Evolutionary conservation across 2,888 invertebrate genomes (phyloP).

Genomic region (Galerucella pusilla): DNA sequence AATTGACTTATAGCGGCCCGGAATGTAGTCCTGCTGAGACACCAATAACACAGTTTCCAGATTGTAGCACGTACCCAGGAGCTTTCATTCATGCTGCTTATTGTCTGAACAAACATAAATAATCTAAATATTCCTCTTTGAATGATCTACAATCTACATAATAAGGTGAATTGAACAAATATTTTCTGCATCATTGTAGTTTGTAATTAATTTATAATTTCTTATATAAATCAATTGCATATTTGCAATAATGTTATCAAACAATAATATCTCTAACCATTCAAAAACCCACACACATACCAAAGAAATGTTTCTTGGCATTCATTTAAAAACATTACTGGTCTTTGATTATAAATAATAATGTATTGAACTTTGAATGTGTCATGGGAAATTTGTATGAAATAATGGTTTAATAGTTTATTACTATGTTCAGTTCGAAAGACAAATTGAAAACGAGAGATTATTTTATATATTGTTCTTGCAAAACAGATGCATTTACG

Average conservation of each 20-base stretch:
- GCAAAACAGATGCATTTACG: no score
- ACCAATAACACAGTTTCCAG: no score
- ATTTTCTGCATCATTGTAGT: background rate
- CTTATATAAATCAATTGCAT: conserved; percentile 7
- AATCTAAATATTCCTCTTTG: no score
- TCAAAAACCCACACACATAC: conserved; percentile 8
- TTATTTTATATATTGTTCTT: background rate
- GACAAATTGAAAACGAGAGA: background rate
- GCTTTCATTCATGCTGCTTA: no score
- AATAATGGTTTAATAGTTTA: background rate
- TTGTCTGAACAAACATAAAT: no score
- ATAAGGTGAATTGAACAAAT: background rate
- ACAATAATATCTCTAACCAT: conserved; percentile 1
- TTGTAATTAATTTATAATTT: conserved; percentile 2
- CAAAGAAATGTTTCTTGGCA: background rate
- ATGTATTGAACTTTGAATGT: background rate
- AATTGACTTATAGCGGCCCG: no score
- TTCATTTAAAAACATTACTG: background rate
- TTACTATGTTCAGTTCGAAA: background rate
- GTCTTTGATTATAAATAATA: conserved; percentile 1
- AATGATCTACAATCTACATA: background rate
- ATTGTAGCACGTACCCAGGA: no score
- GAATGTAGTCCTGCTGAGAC: no score
- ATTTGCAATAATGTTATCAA: conserved; percentile 1
- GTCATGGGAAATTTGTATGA: conserved; percentile 1